A percentile compares a stretch with the other conserved stretches of the same genome.
These are phyloP conservation scores for Acanthopagrus latus DNA, from an alignment of 2,797 vertebrate species.

Conservation along the genomic window DNA sequence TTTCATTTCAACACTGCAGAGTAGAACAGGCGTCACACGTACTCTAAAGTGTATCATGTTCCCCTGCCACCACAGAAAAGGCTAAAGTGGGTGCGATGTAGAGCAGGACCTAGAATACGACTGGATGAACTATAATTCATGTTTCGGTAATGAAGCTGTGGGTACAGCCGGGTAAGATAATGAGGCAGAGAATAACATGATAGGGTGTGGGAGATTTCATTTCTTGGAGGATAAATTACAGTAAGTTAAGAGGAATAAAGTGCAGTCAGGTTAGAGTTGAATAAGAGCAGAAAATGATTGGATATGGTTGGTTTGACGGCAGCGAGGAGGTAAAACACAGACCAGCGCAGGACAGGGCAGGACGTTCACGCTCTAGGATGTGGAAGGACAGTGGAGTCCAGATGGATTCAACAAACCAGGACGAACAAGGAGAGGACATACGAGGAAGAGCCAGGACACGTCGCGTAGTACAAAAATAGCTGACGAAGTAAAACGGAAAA, in stretches of 20 bases:
- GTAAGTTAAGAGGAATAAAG: conserved; percentile 12
- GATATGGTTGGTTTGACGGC: conserved; percentile 24
- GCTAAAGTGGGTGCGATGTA: not conserved
- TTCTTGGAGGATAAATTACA: conserved; percentile 12
- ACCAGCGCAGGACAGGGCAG: not conserved
- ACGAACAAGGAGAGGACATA: not conserved
- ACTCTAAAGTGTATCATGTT: not conserved
- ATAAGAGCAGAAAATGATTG: not conserved
- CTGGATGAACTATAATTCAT: not conserved
- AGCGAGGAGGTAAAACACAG: not conserved
- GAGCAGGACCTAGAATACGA: not conserved
- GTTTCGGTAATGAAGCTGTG: not conserved
- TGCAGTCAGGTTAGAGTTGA: not conserved
- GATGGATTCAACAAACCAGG: conserved; percentile 24
- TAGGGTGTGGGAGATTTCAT: not conserved
- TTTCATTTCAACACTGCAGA: no score
- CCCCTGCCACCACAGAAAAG: not conserved
- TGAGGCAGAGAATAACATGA: not conserved
- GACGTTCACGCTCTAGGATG: conserved; percentile 1
- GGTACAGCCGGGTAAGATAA: not conserved
- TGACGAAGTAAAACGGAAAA: conserved; percentile 6
- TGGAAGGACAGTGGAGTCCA: conserved; percentile 10
- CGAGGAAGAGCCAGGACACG: conserved; percentile 1
- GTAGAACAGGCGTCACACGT: not conserved
- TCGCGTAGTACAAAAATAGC: conserved; percentile 1